Percentiles rank a stretch among this genome's conserved stretches.
phyloP scores from a whole-genome alignment of 1,140 invertebrate species.

The Spodoptera litura region DNA sequence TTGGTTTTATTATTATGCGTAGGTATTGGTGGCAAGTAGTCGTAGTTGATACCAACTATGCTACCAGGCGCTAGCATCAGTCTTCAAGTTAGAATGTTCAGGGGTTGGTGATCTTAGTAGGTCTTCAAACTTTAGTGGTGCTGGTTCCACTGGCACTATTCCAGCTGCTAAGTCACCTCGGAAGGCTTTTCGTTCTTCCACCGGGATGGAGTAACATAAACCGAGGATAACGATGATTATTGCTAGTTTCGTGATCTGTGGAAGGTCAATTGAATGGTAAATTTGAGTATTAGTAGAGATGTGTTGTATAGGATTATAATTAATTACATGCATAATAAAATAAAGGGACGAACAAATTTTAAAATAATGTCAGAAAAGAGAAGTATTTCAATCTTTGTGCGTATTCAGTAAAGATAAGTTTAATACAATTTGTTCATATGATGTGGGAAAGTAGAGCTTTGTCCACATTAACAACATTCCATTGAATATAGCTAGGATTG shows the following conservation, averaged over 20 bases:
- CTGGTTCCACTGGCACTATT: neutral
- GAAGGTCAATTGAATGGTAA: neutral
- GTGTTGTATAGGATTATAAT: too few species aligned
- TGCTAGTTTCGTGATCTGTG: conserved; percentile 18
- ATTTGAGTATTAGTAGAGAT: too few species aligned
- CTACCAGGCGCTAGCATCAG: conserved; percentile 55
- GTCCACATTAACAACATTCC: too few species aligned
- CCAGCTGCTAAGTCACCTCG: neutral
- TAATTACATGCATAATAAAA: too few species aligned
- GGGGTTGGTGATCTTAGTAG: neutral
- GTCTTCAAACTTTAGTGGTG: neutral
- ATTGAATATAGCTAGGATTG: too few species aligned
- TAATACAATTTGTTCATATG: too few species aligned
- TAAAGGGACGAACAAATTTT: too few species aligned
- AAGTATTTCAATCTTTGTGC: too few species aligned
- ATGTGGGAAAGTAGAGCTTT: too few species aligned
- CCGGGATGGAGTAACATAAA: neutral
- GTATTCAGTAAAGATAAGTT: too few species aligned
- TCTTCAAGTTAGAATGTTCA: conserved; percentile 51
- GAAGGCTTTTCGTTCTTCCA: neutral
- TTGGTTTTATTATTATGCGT: too few species aligned
- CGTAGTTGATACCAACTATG: neutral
- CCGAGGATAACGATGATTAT: neutral
- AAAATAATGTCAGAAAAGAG: too few species aligned
- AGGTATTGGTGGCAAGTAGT: neutral